These are phyloP conservation scores for Anser cygnoides DNA, from an alignment of 2,113 vertebrate species.

Conservation along the genomic window DNA sequence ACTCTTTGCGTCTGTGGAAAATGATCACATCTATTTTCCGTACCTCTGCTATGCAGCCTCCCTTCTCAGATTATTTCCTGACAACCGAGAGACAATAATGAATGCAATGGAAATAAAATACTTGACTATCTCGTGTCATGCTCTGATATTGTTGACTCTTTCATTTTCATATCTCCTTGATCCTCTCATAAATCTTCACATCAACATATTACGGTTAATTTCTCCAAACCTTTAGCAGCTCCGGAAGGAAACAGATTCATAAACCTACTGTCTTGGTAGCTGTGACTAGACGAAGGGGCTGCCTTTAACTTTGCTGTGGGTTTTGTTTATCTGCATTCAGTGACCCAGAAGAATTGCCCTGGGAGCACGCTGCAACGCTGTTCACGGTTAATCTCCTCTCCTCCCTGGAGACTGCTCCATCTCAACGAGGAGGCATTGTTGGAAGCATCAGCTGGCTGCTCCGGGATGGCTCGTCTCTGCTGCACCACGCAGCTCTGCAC, in stretches of 20 bases:
- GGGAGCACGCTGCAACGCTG: background rate
- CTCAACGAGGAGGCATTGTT: background rate
- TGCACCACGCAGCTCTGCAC: background rate
- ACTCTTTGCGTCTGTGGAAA: conserved; percentile 62
- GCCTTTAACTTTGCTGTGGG: background rate
- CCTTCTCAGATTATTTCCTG: conserved; percentile 46
- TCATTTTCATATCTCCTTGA: conserved; percentile 11
- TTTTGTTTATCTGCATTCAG: background rate
- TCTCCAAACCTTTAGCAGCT: background rate
- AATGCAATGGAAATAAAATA: conserved; percentile 42
- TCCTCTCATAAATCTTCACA: conserved; percentile 26
- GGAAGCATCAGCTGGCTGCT: background rate
- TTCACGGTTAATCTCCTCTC: background rate
- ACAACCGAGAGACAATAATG: conserved; percentile 44
- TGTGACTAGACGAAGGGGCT: background rate
- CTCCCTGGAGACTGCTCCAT: rapidly evolving
- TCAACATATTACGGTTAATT: conserved; percentile 25
- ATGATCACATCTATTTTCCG: conserved; percentile 64
- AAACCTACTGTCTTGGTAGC: background rate
- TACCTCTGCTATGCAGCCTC: conserved; percentile 43
- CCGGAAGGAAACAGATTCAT: background rate
- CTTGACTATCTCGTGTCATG: background rate
- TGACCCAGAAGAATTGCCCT: background rate
- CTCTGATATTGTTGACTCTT: conserved; percentile 20
- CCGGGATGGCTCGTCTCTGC: background rate